A percentile compares a stretch with the other conserved stretches of the same genome.
Conservation (phyloP, 2,113 vertebrate genomes). For the Chloropsis cyanopogon region DNA sequence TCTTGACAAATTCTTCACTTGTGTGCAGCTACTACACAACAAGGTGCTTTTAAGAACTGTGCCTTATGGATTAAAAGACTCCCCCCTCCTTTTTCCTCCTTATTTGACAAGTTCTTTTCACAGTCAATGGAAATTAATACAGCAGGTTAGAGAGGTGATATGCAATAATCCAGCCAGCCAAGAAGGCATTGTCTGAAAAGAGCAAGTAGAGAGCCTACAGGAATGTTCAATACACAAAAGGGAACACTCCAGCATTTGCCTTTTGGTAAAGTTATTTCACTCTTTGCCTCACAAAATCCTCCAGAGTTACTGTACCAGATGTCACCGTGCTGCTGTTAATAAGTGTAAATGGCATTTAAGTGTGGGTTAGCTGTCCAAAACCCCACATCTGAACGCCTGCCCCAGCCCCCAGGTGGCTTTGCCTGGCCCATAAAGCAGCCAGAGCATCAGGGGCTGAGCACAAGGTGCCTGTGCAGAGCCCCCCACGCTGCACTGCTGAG, state of each 20-base stretch:
- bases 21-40: background rate
- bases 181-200: constrained; percentile 36
- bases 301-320: background rate
- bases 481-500: accelerated
- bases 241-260: background rate
- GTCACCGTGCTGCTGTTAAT: background rate
- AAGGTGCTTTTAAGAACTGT: constrained; percentile 32
- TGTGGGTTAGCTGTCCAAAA: background rate
- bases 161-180: constrained; percentile 54
- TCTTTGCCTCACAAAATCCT: constrained; percentile 16
- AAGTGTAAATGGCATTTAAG: background rate
- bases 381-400: accelerated
- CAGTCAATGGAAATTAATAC: constrained; percentile 68
- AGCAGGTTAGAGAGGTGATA: constrained; percentile 58
- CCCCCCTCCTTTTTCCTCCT: background rate
- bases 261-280: constrained; percentile 54
- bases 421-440: background rate
- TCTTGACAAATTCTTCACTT: constrained; percentile 53
- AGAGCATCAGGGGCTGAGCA: background rate
- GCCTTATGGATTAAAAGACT: constrained; percentile 35
- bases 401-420: background rate
- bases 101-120: constrained; percentile 55
- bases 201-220: constrained; percentile 33
- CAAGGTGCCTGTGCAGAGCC: background rate
- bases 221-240: constrained; percentile 28